Evolutionary conservation across 2,113 vertebrate species (phyloP), one percentile per base, ranked within the genome.

Genomic region (Sinocyclocheilus rhinocerous): DNA sequence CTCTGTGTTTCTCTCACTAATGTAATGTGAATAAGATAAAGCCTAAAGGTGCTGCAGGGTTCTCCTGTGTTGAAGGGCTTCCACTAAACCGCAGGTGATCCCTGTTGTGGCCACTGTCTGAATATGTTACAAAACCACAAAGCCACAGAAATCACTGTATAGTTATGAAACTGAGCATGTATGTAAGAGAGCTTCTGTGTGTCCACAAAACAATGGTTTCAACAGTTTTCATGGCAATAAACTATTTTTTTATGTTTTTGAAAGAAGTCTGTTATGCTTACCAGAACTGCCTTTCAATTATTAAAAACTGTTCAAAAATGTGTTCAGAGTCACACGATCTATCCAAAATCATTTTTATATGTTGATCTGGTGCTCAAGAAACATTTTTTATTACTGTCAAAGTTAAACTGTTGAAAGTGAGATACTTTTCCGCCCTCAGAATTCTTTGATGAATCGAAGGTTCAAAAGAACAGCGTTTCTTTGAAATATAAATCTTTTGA

Each of bases 91-190:
- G 0, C 76, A 39, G 15, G 6, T 7, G 11, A 79, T n/a, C 18
- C 33, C 55, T 79, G 18, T n/a, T 79, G 77, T 61, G 55, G 33
- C 20, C 77, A 79, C 55, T 61, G 55, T 61, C 18, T n/a, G 76
- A 59, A 36, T 39, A 7, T 4, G 10, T n/a, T 39, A 79, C 55
- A 59, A 22, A 79, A 79, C 76, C 76, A 59, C 76, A 79, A 78
- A 36, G 76, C 18, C 50, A 78, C 29, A 36, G 29, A 79, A 59
- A 78, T 78, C 76, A 79, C 9, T 59, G 76, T 33, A 59, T 4
- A 15, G 16, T 78, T 78, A 57, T 39, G 10, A 39, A 57, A 22
- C 18, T 15, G 9, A 75, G 72, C 20, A 24, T n/a, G 72, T 24
- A 45, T 48, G 9, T 36, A 8, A 42, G 33, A 72, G 29, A 22